Base-by-base conservation (phyloP, 2,113 vertebrate species). In the Nanorana parkeri region DNA sequence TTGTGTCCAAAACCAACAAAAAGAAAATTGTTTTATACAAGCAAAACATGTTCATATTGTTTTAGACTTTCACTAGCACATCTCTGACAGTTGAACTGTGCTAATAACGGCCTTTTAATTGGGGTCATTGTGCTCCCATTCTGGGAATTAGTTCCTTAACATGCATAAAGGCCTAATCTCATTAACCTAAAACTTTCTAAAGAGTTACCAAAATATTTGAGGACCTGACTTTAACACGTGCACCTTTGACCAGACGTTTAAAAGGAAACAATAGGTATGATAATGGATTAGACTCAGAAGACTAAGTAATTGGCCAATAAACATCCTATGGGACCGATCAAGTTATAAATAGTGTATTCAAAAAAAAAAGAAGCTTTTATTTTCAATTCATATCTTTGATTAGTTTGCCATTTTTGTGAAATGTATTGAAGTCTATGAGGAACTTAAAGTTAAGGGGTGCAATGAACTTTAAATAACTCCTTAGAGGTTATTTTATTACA, bases 171-270 rank as follows among this genome's bases (percentile, higher is more conserved):
- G 54, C 23, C n/a, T 71, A 72, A 73, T 81, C 26, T 5, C n/a
- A 78, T 78, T 58, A 73, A n/a, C 24, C 19, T 10, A n/a, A 17
- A n/a, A 55, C 68, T 73, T 73, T 52, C 52, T 58, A 73, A 73
- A 58, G 69, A 55, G 17, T 55, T 21, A 21, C 54, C 20, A 16
- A 21, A 74, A 54, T 55, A 56, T 73, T 73, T 32, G 3, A 10
- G 17, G 54, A 5, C 1, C 20, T 17, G n/a, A 60, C 36, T 74
- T 16, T 74, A 19, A 74, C 71, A 36, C 71, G 0, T 56, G 13
- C 1, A 8, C 17, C 5, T 28, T 64, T 28, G 23, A 64, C n/a
- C n/a, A 60, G n/a, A 2, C 58, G 5, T 60, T 60, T 15, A 64
- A 13, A 64, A 47, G 41, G 4, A 64, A 29, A 56, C 69, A 72